Evolutionary conservation across 2,888 invertebrate genomes (phyloP), one percentile per base, ranked within the genome.

Genomic region (Invenusta paracnida): DNA sequence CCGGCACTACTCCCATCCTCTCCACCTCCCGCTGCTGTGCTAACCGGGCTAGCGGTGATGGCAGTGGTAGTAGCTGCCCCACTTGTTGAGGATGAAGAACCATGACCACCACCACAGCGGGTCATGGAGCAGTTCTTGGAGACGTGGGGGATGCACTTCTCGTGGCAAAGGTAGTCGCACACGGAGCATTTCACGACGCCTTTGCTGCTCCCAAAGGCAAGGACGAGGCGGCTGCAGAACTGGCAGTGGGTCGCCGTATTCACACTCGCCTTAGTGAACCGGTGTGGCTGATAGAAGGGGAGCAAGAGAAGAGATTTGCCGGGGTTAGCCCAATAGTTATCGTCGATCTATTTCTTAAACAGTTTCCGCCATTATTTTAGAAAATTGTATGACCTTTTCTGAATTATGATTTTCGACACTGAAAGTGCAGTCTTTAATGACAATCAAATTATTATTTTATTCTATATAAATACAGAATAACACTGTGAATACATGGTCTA

Each of bases 151-250:
- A 95, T 94, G 92, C 97, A 98, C 90, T 96, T 96, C 92, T 97
- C 97, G 92, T 98, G 97, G 91, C 96, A 96, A 90, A 95, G 95
- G 90, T 95, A 96, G 86, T 96, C 96, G 92, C 98, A 98, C 91
- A 97, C 97, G 91, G 95, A 94, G 91, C 98, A 98, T 30, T 83
- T 83, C 23, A 84, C 84, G 23, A 67, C 84, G 27, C 67, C 84
- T 23, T 81, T 81, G 1, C 31, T 29, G 66, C 29, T 84, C 11
- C 73, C 73, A 23, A 73, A 73, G 29, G 66, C 66, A 17, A 67
- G 81, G 31, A 84, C 67, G 84, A 66, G 73, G 1, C 83, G 82
- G 5, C 17, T 17, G 84, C 84, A 84, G 66, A 27, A 73, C 25
- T 84, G 67, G 83, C 84, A 84, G 84, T 27, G 73, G 13, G 67